Evolutionary conservation across 2,113 vertebrate species (phyloP).

Genomic region (Ondatra zibethicus): DNA sequence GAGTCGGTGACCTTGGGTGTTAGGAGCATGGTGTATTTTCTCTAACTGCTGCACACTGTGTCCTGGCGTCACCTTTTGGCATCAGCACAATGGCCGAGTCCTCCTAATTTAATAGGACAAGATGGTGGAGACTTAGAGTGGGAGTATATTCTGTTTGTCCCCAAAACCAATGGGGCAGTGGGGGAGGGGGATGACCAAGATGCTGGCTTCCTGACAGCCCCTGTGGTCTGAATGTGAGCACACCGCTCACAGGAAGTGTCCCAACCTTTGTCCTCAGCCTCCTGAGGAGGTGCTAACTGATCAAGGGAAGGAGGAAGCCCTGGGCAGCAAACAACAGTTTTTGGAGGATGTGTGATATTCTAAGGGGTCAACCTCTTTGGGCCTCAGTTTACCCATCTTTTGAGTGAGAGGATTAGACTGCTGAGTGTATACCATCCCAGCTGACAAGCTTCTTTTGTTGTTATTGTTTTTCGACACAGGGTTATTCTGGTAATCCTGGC

Average conservation of each 20-base stretch:
- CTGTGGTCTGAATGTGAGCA: slow-evolving; percentile 50
- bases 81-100: background rate
- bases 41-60: background rate
- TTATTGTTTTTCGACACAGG: background rate
- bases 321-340: background rate
- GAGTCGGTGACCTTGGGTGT: background rate
- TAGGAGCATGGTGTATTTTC: background rate
- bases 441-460: background rate
- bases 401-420: background rate
- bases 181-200: background rate
- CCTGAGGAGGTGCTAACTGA: background rate
- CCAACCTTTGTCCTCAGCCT: background rate
- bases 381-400: background rate
- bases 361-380: background rate
- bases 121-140: background rate
- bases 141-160: background rate
- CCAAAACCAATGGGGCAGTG: rapidly evolving
- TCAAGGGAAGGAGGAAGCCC: rapidly evolving
- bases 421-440: background rate
- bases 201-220: background rate
- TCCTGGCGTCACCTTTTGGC: background rate
- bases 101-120: background rate
- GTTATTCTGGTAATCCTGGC: background rate
- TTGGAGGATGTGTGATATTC: background rate
- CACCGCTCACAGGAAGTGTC: slow-evolving; percentile 42